Percentiles rank a stretch among this genome's conserved stretches.
These are phyloP conservation scores for Nephrotoma appendiculata DNA, from an alignment of 2,888 invertebrate species.

Conservation along the genomic window DNA sequence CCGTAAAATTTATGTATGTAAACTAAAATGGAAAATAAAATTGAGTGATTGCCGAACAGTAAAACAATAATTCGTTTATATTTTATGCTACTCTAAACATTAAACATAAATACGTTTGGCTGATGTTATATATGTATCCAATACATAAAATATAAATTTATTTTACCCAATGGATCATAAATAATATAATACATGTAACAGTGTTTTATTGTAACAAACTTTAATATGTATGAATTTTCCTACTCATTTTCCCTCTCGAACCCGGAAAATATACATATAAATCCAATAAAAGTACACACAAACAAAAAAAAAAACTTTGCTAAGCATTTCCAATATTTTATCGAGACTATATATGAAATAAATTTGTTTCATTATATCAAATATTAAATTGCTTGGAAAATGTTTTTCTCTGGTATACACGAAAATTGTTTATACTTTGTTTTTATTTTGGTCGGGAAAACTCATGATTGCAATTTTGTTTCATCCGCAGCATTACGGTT, in stretches of 20 bases:
- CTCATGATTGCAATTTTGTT: not conserved
- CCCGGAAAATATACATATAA: not conserved
- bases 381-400: not conserved
- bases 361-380: not conserved
- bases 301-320: not conserved
- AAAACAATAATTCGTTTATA: not conserved
- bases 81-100: not conserved
- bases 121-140: not conserved
- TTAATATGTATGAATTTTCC: not conserved
- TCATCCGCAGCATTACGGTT: not conserved
- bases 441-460: not conserved
- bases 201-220: not conserved
- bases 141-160: not conserved
- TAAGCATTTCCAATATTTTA: not conserved
- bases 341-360: not conserved
- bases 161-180: not conserved
- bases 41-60: not conserved
- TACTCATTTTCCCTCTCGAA: not conserved
- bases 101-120: not conserved
- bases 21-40: not conserved
- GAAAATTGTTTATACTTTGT: not conserved
- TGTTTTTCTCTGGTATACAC: not conserved
- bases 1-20: not conserved
- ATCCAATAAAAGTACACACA: not conserved
- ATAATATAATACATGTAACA: not conserved